These are phyloP conservation scores for Echeneis naucrates DNA, from an alignment of 2,797 vertebrate genomes.

Conservation along the genomic window DNA sequence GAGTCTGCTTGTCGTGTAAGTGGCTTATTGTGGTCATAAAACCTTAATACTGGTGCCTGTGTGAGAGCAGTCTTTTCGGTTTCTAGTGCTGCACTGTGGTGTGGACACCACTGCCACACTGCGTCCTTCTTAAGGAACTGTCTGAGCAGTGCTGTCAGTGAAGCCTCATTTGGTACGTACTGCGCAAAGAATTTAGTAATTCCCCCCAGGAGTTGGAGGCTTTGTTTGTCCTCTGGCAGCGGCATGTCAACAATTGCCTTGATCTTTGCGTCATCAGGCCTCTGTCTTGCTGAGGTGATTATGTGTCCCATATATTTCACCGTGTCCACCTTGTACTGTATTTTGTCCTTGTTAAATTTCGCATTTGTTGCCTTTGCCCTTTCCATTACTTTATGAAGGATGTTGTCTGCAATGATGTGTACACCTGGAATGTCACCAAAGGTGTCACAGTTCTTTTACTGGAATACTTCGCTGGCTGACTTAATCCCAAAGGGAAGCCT, in stretches of 20 bases:
- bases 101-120: too few relatives aligned
- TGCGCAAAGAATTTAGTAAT: slow-evolving; percentile 6
- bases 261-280: not conserved
- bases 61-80: not conserved
- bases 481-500: too few relatives aligned
- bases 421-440: slow-evolving; percentile 41
- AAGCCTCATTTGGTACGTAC: not conserved
- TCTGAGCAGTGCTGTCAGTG: not conserved
- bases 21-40: too few relatives aligned
- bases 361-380: too few relatives aligned
- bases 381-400: too few relatives aligned
- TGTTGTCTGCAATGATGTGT: slow-evolving; percentile 50
- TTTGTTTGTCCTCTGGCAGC: slow-evolving; percentile 1
- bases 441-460: slow-evolving; percentile 52
- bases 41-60: not conserved
- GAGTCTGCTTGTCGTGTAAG: too few relatives aligned
- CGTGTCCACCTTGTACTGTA: too few relatives aligned
- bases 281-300: slow-evolving; percentile 22
- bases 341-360: too few relatives aligned
- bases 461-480: too few relatives aligned
- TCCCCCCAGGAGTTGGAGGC: slow-evolving; percentile 3
- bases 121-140: not conserved
- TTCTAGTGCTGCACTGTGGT: not conserved
- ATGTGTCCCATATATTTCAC: slow-evolving; percentile 22
- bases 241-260: slow-evolving; percentile 9